A percentile compares a stretch with the other conserved stretches of the same genome.
Conservation (phyloP, 2,888 invertebrate species). For the Rhimphoctona megacephalus region DNA sequence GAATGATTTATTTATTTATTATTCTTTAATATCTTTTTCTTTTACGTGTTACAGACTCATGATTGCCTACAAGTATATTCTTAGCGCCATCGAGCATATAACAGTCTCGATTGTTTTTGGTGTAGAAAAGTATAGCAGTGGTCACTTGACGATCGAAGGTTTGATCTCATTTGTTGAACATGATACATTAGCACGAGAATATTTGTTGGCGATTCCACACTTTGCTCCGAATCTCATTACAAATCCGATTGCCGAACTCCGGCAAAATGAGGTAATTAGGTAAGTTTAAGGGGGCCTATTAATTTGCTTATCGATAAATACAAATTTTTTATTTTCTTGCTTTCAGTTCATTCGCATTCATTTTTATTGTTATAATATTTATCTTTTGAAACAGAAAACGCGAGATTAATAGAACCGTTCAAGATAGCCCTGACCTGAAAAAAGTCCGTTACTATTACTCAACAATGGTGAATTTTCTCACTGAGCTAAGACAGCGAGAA, state of each 20-base stretch:
- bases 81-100: slow-evolving; percentile 84
- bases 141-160: slow-evolving; percentile 76
- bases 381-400: slow-evolving; percentile 23
- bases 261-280: slow-evolving; percentile 46
- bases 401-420: slow-evolving; percentile 28
- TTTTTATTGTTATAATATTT: neutral
- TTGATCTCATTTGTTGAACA: slow-evolving; percentile 82
- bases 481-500: slow-evolving; percentile 87
- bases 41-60: slow-evolving; percentile 76
- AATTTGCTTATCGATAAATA: neutral
- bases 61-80: slow-evolving; percentile 85
- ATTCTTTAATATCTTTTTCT: neutral
- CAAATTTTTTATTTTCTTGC: neutral
- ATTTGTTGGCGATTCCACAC: slow-evolving; percentile 83
- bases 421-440: slow-evolving; percentile 3
- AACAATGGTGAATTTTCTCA: slow-evolving; percentile 88
- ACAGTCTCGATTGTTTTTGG: slow-evolving; percentile 84
- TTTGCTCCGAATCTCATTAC: slow-evolving; percentile 81
- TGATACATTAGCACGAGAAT: slow-evolving; percentile 83
- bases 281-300: neutral
- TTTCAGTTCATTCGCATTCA: neutral
- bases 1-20: neutral
- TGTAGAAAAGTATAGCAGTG: slow-evolving; percentile 83
- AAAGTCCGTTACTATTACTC: slow-evolving; percentile 90
- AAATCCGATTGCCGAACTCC: slow-evolving; percentile 55